Evolutionary conservation across 2,113 vertebrate genomes (phyloP), one percentile per base, ranked within the genome.

Genomic region (Gymnorhina tibicen): DNA sequence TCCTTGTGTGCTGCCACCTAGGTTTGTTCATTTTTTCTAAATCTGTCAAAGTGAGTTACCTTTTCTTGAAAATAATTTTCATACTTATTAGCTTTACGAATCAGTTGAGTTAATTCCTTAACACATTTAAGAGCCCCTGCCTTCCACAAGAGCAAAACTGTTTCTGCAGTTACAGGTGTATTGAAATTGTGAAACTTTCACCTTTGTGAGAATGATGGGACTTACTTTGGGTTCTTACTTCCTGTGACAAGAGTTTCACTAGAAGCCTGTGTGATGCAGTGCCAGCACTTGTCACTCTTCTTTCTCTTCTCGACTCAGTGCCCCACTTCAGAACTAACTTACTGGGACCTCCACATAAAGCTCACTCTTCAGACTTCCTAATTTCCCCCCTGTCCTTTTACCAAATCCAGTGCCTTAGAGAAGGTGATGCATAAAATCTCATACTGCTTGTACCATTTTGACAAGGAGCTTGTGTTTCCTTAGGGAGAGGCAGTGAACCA

Each of bases 401-500:
- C 30, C 50, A 39, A 37, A 50, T 56, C 20, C 46, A 33, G 27
- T 50, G 55, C 49, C 24, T 30, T 35, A 16, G 62, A 85, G 60
- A 21, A 47, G 41, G 56, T n/a, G 73, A 32, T 44, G 16, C 3
- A 10, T 46, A 35, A 67, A 58, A 52, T 67, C 46, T 59, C 24
- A 2, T 12, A 3, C 23, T 64, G 66, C 8, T 70, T 70, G 30
- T 55, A 47, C 73, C 28, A 6, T 87, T n/a, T 44, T 78, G 42
- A 23, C 49, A 27, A 42, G 67, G 35, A 67, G 24, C 63, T 84
- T 0, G 0, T 62, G 49, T 39, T 55, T 37, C 55, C 9, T 0
- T 2, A 9, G 44, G 33, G 55, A 58, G 70, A 44, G 53, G 52
- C 16, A 32, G 37, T 1, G 13, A 82, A 27, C 53, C 78, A 13